Percentiles rank a stretch among this genome's conserved stretches.
Evolutionary conservation across 2,113 vertebrate species (phyloP).

Genomic region (Cyanocitta stelleri): DNA sequence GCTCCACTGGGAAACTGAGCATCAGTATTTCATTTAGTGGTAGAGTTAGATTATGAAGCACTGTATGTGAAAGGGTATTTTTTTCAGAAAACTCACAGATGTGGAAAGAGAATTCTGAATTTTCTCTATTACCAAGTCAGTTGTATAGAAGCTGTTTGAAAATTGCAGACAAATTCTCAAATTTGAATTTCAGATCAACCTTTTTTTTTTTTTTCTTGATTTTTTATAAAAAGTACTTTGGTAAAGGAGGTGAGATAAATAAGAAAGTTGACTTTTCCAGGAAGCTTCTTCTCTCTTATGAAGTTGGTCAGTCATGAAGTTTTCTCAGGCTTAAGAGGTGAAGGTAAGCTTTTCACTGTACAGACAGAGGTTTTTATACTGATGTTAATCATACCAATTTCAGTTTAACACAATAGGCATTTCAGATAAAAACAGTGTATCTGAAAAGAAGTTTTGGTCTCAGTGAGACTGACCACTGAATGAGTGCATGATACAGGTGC

Average conservation of each 20-base stretch:
- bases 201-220: background rate
- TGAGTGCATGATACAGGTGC: background rate
- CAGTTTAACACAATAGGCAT: background rate
- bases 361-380: background rate
- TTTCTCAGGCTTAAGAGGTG: background rate
- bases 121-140: background rate
- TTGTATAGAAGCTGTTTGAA: background rate
- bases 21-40: constrained; percentile 20
- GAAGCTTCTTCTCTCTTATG: background rate
- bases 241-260: background rate
- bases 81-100: constrained; percentile 11
- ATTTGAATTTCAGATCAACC: background rate
- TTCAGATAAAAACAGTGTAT: background rate
- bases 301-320: background rate
- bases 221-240: background rate
- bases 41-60: constrained; percentile 10
- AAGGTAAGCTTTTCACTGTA: background rate
- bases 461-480: background rate
- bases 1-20: constrained; percentile 27
- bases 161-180: background rate
- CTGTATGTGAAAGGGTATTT: background rate
- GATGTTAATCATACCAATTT: background rate
- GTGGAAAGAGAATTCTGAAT: background rate
- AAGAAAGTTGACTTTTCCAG: background rate
- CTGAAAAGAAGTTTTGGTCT: background rate